Evolutionary conservation across 2,888 invertebrate genomes (phyloP), one percentile per base, ranked within the genome.

Genomic region (Alloscopus bannaensis): DNA sequence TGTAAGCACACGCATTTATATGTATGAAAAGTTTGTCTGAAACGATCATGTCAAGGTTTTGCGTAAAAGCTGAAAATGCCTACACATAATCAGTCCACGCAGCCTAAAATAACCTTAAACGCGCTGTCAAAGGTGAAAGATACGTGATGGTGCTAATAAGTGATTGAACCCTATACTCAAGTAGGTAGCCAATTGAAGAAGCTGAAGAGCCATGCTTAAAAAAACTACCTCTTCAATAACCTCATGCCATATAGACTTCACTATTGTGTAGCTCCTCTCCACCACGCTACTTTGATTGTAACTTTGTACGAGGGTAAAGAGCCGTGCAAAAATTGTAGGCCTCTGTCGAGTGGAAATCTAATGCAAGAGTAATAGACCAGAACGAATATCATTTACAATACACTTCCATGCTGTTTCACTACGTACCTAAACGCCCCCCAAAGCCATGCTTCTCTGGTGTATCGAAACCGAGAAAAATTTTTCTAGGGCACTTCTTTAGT

Each of bases 341-440:
- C 57, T 36, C 62, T 62, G 76, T 55, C 36, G 71, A 64, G 71
- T 64, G 73, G 70, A 81, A 81, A 77, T 77, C 69, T 73, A 78
- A 81, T 81, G 81, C 81, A 81, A 70, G 84, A 83, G 84, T 83
- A 84, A 83, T 81, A 84, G 84, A 84, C 83, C 83, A 80, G 78
- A 84, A 84, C 84, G 82, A 77, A 81, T 78, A 70, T 59, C 72
- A 71, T 79, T 71, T 77, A 75, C 73, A 64, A 72, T 62, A 55
- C 42, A 29, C 26, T 47, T 47, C 59, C 18, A 52, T 65, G 60
- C 20, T 22, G 22, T 22, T 20, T n/a, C 11, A 4, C 3, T 3
- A 22, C 20, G n/a, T 16, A n/a, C 52, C 24, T 22, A 52, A 52
- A 52, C 20, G 24, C 3, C 6, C 11, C 4, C n/a, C 11, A 47